Conservation (phyloP, 2,888 invertebrate species). For the Sarcophaga variegata region DNA sequence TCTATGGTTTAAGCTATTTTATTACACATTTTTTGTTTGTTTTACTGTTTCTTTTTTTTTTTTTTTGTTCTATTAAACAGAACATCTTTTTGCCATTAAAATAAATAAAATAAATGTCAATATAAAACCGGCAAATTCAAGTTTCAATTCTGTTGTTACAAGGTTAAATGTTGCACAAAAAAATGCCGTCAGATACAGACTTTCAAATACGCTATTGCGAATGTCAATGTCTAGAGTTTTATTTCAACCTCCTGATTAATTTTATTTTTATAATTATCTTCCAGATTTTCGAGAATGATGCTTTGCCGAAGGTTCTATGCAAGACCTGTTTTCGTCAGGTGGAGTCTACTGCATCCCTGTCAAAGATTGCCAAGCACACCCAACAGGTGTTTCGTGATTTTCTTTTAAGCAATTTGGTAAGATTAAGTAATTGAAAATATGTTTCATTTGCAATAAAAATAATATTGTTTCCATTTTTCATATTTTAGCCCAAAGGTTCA, state of each 20-base stretch:
- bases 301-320: slow-evolving; percentile 78
- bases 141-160: background rate
- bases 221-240: too few species aligned
- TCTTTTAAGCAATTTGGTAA: slow-evolving; percentile 76
- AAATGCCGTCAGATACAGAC: too few species aligned
- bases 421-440: slow-evolving; percentile 1
- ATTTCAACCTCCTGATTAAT: background rate
- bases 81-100: too few species aligned
- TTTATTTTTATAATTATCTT: slow-evolving; percentile 29
- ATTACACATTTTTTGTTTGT: too few species aligned
- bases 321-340: slow-evolving; percentile 79
- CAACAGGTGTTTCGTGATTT: slow-evolving; percentile 78
- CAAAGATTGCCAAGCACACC: slow-evolving; percentile 79
- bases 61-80: background rate
- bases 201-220: background rate
- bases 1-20: too few species aligned
- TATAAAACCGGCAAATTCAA: background rate
- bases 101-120: background rate
- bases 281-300: slow-evolving; percentile 78
- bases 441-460: background rate
- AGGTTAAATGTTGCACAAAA: too few species aligned
- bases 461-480: background rate
- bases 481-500: slow-evolving; percentile 58
- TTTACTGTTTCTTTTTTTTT: background rate
- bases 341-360: slow-evolving; percentile 79